Evolutionary conservation across 2,888 invertebrate genomes (phyloP).

Genomic region (Notodonta dromedarius): DNA sequence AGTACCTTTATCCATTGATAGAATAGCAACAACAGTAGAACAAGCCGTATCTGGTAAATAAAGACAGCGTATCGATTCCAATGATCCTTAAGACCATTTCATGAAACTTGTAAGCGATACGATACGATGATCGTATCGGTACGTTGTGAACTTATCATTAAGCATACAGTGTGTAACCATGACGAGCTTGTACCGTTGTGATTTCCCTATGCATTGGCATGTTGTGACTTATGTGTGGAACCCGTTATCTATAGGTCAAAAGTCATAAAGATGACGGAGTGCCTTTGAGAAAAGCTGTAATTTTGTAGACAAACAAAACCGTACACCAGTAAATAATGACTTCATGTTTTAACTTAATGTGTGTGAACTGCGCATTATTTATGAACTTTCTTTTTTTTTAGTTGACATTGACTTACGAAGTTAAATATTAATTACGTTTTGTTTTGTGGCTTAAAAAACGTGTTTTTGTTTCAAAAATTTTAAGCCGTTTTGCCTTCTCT

Average conservation of each 20-base stretch:
- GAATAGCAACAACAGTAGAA: no score
- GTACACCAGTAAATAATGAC: neutral
- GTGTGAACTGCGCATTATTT: neutral
- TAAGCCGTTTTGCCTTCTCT: no score
- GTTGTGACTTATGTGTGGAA: neutral
- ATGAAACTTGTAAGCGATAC: conserved; percentile 2
- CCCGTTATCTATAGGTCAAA: neutral
- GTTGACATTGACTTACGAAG: no score
- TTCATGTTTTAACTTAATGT: neutral
- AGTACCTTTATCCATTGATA: no score
- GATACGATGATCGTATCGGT: conserved; percentile 7
- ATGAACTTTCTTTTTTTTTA: no score
- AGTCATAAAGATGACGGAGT: neutral
- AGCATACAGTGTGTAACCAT: conserved; percentile 1
- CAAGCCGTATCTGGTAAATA: no score
- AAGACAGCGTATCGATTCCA: no score
- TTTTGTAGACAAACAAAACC: neutral
- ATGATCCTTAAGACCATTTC: neutral
- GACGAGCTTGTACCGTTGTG: conserved; percentile 19
- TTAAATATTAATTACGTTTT: neutral
- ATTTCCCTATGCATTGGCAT: conserved; percentile 12
- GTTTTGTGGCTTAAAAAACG: no score
- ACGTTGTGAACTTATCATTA: neutral
- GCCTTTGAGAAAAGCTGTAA: neutral
- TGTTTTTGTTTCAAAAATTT: no score